Percentiles rank a stretch among this genome's conserved stretches.
Conservation (phyloP, 2,888 invertebrate species). For the Cepaea hortensis region DNA sequence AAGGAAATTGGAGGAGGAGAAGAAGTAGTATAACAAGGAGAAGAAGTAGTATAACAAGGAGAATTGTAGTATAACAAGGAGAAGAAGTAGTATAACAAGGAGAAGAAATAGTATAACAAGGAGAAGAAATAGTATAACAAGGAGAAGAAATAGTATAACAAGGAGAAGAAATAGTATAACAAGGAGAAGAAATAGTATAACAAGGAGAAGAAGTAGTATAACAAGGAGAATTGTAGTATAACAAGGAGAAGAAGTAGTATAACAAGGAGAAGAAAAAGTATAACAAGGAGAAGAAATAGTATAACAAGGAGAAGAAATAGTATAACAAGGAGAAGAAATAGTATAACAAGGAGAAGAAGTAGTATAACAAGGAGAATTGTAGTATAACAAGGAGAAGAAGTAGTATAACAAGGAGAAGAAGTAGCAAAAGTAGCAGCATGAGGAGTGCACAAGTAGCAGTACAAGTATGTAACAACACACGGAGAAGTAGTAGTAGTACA, state of each 20-base stretch:
- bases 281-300: neutral
- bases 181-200: neutral
- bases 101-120: neutral
- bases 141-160: neutral
- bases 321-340: neutral
- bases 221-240: constrained; percentile 6
- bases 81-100: neutral
- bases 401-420: constrained; percentile 14
- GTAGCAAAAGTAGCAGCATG: neutral
- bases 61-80: neutral
- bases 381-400: neutral
- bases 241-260: neutral
- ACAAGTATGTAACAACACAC: neutral
- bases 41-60: neutral
- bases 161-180: neutral
- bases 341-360: constrained; percentile 2
- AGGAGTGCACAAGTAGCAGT: neutral
- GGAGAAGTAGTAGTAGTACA: neutral
- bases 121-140: constrained; percentile 7
- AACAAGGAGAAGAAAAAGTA: neutral
- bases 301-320: neutral
- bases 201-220: constrained; percentile 17
- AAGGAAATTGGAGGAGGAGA: too few relatives aligned
- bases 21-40: neutral
- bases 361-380: neutral